Conservation (phyloP, 2,888 invertebrate species). For the Schizotus pectinicornis region DNA sequence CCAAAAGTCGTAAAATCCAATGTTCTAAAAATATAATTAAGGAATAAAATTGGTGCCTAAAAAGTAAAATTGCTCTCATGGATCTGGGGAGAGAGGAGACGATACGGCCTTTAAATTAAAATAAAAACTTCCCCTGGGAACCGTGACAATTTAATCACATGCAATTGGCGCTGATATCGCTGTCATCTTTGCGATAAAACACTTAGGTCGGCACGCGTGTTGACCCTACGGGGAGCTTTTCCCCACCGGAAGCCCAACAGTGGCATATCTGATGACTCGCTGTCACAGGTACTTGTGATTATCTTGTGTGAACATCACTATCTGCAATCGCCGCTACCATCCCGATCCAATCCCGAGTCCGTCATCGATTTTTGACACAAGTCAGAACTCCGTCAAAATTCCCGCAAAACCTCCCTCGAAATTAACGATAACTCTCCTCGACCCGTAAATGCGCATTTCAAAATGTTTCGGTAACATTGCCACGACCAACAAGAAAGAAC, state of each 20-base stretch:
- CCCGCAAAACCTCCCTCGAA: not conserved
- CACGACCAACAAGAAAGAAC: not conserved
- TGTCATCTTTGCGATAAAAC: conserved; percentile 46
- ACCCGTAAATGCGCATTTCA: not conserved
- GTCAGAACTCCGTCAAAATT: not conserved
- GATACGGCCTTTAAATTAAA: too few relatives aligned
- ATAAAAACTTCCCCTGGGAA: not conserved
- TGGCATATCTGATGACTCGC: conserved; percentile 36
- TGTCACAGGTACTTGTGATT: conserved; percentile 20
- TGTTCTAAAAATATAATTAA: too few relatives aligned
- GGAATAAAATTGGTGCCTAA: too few relatives aligned
- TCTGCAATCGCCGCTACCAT: too few relatives aligned
- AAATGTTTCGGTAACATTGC: not conserved
- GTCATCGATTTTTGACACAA: not conserved
- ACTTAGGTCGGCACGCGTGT: conserved; percentile 44
- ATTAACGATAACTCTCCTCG: not conserved
- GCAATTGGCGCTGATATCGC: conserved; percentile 18
- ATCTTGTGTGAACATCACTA: conserved; percentile 19
- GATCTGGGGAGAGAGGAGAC: too few relatives aligned
- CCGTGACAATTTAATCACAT: not conserved
- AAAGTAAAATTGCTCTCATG: too few relatives aligned
- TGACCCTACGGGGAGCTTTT: conserved; percentile 15
- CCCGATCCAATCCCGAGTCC: not conserved
- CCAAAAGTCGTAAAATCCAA: too few relatives aligned
- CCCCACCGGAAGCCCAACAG: conserved; percentile 34